phyloP scores from a whole-genome alignment of 2,797 vertebrate genomes.

The Micromesistius poutassou region DNA sequence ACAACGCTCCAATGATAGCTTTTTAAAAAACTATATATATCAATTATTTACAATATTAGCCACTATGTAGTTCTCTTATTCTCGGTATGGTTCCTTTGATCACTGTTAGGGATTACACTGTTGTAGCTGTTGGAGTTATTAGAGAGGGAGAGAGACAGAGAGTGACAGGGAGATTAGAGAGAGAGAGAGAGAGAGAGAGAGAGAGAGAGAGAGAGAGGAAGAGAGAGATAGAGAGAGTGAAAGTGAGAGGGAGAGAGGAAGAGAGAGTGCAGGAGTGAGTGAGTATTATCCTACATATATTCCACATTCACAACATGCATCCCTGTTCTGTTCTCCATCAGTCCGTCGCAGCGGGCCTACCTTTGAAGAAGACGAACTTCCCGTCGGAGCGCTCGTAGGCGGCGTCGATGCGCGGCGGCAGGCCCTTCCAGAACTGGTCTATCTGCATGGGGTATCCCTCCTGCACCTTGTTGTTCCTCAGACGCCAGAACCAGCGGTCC shows the following conservation, averaged over 20 bases:
- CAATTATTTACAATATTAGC: background rate
- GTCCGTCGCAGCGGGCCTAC: constrained; percentile 57
- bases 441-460: constrained; percentile 98
- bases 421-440: constrained; percentile 96
- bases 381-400: constrained; percentile 95
- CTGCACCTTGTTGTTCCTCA: constrained; percentile 95
- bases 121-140: background rate
- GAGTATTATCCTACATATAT: too few species aligned
- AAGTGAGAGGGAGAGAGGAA: background rate
- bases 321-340: too few species aligned
- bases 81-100: background rate
- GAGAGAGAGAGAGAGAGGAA: background rate
- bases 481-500: constrained; percentile 98
- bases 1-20: too few species aligned
- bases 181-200: too few species aligned
- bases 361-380: constrained; percentile 98
- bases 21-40: background rate
- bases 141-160: too few species aligned
- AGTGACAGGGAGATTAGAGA: background rate
- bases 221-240: background rate
- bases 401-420: constrained; percentile 90
- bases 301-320: too few species aligned
- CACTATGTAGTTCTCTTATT: background rate
- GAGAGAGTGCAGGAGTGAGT: background rate
- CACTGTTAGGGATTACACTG: background rate